phyloP scores from a whole-genome alignment of 2,113 vertebrate species.

The Podarcis muralis region DNA sequence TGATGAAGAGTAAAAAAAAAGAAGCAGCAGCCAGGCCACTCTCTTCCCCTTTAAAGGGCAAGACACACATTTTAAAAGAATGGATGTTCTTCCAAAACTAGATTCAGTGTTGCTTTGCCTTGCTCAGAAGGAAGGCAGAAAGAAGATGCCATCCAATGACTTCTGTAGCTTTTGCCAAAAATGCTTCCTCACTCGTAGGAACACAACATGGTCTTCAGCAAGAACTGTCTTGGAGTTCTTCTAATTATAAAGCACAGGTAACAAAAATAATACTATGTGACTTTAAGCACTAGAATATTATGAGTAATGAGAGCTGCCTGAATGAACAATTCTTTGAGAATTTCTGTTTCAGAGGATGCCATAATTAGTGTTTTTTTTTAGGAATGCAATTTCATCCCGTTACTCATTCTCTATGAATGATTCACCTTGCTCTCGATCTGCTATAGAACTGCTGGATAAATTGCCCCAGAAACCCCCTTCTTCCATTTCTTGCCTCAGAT shows the following conservation, averaged over 20 bases:
- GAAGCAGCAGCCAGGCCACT: too few relatives aligned
- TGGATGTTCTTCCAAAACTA: not conserved
- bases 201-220: not conserved
- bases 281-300: not conserved
- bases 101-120: not conserved
- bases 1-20: not conserved
- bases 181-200: not conserved
- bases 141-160: not conserved
- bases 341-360: not conserved
- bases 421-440: not conserved
- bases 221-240: not conserved
- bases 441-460: conserved; percentile 4
- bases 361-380: not conserved
- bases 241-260: not conserved
- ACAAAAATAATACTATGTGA: not conserved
- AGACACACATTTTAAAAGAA: not conserved
- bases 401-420: not conserved
- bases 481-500: conserved; percentile 16
- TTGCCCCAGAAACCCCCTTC: not conserved
- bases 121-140: not conserved
- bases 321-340: not conserved
- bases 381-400: not conserved
- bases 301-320: not conserved
- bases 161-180: not conserved
- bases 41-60: not conserved